These are phyloP conservation scores for Spilogale gracilis DNA, from an alignment of 2,113 vertebrate genomes.

Conservation along the genomic window DNA sequence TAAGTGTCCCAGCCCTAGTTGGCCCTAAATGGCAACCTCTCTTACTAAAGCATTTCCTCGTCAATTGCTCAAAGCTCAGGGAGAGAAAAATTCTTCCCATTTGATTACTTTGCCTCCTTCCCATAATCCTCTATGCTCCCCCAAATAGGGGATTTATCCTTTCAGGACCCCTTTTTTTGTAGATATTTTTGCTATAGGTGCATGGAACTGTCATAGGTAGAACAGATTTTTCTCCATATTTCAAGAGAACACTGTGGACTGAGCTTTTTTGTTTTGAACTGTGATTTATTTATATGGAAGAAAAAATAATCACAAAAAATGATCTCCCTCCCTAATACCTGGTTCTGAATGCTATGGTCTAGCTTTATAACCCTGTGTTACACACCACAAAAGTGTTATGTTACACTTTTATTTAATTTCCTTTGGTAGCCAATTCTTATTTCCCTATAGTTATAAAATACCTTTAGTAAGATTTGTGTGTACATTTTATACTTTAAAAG, in stretches of 20 bases:
- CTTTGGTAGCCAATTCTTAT: neutral
- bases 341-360: neutral
- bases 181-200: neutral
- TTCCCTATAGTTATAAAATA: neutral
- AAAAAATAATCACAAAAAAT: neutral
- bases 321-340: neutral
- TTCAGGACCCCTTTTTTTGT: neutral
- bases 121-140: neutral
- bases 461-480: neutral
- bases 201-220: neutral
- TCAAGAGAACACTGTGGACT: neutral
- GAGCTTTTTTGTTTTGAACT: neutral
- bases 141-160: neutral
- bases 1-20: neutral
- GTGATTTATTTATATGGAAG: neutral
- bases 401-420: neutral
- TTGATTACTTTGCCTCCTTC: neutral
- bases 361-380: neutral
- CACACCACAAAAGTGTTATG: neutral
- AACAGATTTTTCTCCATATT: neutral
- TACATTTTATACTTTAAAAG: neutral
- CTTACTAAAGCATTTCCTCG: neutral
- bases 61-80: too few relatives aligned
- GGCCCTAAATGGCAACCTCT: neutral
- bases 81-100: too few relatives aligned